Evolutionary conservation across 53 echinoderm and acorn worm genomes (phyloP).

Genomic region (Arbacia lixula): DNA sequence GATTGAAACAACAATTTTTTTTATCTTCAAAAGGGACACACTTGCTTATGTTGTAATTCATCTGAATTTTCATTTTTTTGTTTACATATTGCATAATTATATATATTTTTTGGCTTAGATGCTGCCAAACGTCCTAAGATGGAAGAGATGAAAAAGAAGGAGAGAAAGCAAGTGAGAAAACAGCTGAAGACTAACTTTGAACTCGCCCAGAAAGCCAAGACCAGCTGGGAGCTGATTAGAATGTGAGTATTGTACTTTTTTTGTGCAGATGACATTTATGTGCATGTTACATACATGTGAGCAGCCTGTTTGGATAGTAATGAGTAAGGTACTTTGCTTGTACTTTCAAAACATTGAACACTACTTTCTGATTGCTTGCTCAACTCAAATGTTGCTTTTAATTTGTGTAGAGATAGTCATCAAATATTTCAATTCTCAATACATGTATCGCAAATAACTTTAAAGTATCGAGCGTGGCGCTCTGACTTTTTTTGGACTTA

Average conservation of each 20-base stretch:
- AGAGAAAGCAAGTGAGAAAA: conserved; percentile 79
- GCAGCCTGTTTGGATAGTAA: background rate
- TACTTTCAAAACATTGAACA: too few species aligned
- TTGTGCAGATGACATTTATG: background rate
- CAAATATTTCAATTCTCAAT: too few species aligned
- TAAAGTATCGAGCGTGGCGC: too few species aligned
- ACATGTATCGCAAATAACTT: too few species aligned
- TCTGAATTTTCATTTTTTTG: background rate
- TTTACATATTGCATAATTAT: background rate
- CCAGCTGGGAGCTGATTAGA: conserved; percentile 81
- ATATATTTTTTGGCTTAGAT: background rate
- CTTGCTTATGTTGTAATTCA: too few species aligned
- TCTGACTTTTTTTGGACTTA: too few species aligned
- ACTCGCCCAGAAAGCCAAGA: conserved; percentile 71
- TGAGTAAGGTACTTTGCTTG: background rate
- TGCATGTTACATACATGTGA: background rate
- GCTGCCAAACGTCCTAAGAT: conserved; percentile 66
- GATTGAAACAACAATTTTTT: too few species aligned
- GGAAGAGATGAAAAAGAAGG: conserved; percentile 84
- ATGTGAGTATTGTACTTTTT: conserved; percentile 59
- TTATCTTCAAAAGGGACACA: too few species aligned
- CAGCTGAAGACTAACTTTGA: conserved; percentile 88
- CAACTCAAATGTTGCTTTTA: too few species aligned
- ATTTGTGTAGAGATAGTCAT: too few species aligned
- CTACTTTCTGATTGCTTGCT: too few species aligned